These are phyloP conservation scores for Steatornis caripensis DNA, from an alignment of 2,113 vertebrate genomes.

Conservation along the genomic window DNA sequence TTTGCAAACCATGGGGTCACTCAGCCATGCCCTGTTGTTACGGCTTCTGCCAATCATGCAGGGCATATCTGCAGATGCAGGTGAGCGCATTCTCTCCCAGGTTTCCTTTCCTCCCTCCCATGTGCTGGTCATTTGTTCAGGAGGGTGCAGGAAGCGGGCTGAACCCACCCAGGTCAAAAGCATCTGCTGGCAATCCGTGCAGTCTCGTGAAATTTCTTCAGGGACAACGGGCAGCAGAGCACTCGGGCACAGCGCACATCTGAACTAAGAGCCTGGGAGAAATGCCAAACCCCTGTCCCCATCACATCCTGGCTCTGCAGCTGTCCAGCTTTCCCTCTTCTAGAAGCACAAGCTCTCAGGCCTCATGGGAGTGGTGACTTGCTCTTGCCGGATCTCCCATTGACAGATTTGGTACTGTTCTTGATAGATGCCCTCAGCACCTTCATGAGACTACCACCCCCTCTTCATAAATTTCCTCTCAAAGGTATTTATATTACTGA, in stretches of 20 bases:
- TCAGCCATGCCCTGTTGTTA: neutral
- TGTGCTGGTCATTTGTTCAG: neutral
- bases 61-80: neutral
- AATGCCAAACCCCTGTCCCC: neutral
- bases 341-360: neutral
- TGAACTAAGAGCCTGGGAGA: neutral
- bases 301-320: neutral
- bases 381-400: neutral
- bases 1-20: neutral
- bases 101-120: neutral
- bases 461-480: neutral
- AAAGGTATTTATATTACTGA: neutral
- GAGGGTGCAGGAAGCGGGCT: neutral
- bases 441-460: neutral
- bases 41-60: neutral
- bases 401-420: neutral
- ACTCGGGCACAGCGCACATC: neutral
- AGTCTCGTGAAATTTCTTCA: neutral
- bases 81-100: neutral
- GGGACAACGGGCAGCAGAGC: rapidly evolving
- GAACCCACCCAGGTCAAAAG: neutral
- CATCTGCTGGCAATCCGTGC: neutral
- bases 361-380: neutral
- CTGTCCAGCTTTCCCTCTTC: neutral
- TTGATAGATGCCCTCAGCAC: neutral